These are phyloP conservation scores for Gambusia affinis DNA, from an alignment of 2,113 vertebrate species.

Conservation along the genomic window DNA sequence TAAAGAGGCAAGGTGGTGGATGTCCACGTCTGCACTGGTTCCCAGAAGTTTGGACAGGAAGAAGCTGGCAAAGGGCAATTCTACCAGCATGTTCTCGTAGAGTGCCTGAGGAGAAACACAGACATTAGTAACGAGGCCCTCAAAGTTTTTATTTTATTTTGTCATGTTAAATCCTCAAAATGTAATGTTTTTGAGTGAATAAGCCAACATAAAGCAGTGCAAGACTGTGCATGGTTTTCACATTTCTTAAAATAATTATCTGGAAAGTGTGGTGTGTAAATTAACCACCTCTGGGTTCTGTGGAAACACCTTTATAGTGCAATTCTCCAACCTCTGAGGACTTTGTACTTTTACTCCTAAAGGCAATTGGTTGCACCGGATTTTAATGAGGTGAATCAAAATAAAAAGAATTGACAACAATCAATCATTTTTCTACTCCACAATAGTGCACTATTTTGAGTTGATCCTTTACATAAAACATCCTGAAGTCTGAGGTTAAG, in stretches of 20 bases:
- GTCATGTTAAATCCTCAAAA: neutral
- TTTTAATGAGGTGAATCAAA: too few species aligned
- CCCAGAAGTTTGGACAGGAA: conserved; percentile 98
- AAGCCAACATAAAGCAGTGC: neutral
- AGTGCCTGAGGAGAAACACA: conserved; percentile 83
- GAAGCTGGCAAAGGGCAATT: conserved; percentile 96
- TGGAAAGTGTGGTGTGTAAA: neutral
- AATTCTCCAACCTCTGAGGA: neutral
- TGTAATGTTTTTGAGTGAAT: neutral
- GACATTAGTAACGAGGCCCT: conserved; percentile 3
- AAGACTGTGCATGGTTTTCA: neutral
- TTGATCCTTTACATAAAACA: neutral
- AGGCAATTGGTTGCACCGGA: neutral
- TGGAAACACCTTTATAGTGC: neutral
- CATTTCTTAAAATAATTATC: neutral
- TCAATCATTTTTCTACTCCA: too few species aligned
- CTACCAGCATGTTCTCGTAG: conserved; percentile 99
- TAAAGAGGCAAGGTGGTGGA: conserved; percentile 95
- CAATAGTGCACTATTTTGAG: too few species aligned
- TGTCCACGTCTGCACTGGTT: conserved; percentile 97
- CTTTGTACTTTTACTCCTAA: neutral
- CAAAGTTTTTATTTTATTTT: neutral
- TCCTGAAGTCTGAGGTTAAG: neutral
- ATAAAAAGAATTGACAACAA: too few species aligned
- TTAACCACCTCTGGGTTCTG: too few species aligned